Evolutionary conservation across 2,888 invertebrate genomes (phyloP).

Genomic region (Eretmocerus hayati): DNA sequence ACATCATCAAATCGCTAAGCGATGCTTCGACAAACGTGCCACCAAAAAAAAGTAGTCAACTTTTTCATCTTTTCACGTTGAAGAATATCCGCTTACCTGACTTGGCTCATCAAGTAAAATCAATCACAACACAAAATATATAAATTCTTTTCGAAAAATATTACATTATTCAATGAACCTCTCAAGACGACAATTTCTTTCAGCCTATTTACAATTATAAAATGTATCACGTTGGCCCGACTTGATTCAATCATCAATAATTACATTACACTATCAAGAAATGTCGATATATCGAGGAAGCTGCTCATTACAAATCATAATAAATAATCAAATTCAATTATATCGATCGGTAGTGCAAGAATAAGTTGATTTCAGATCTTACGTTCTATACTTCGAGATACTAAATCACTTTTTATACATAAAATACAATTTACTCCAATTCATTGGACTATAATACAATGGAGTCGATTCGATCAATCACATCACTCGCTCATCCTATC

Average conservation of each 20-base stretch:
- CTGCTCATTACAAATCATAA: not conserved
- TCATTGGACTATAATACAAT: not conserved
- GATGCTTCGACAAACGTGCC: slow-evolving; percentile 13
- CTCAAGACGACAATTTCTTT: slow-evolving; percentile 1
- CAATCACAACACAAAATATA: slow-evolving; percentile 16
- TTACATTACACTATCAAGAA: not conserved
- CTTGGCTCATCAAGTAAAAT: slow-evolving; percentile 4
- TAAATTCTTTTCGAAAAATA: slow-evolving; percentile 15
- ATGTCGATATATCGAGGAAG: slow-evolving; percentile 10
- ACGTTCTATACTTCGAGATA: not conserved
- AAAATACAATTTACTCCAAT: not conserved
- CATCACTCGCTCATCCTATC: not conserved
- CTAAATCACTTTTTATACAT: slow-evolving; percentile 10
- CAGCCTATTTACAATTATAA: slow-evolving; percentile 18
- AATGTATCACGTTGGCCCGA: slow-evolving; percentile 15
- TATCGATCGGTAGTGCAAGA: not conserved
- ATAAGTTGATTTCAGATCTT: not conserved
- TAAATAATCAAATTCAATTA: slow-evolving; percentile 1
- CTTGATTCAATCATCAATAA: slow-evolving; percentile 1
- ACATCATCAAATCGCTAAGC: slow-evolving; percentile 12
- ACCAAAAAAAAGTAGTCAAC: not conserved
- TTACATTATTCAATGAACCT: slow-evolving; percentile 11
- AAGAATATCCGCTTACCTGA: not conserved
- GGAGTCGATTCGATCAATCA: not conserved
- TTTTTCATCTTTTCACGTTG: not conserved